Percentiles rank a stretch among this genome's conserved stretches.
Evolutionary conservation across 2,888 invertebrate genomes (phyloP).

Genomic region (Rotaria socialis): DNA sequence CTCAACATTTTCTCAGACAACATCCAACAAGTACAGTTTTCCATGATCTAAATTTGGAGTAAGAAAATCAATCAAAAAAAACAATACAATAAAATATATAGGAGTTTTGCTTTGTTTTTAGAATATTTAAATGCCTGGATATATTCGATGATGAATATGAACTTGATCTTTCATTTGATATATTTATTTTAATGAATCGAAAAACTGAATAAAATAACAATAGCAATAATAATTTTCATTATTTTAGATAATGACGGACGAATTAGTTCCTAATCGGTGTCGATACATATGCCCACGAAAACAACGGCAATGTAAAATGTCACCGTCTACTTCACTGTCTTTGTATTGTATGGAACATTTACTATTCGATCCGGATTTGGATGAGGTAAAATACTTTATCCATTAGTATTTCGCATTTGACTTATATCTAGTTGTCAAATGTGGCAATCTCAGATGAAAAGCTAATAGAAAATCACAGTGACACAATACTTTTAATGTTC

Average conservation of each 20-base stretch:
- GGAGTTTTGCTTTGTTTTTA: not conserved
- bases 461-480: no score
- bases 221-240: not conserved
- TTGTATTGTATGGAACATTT: slow-evolving; percentile 43
- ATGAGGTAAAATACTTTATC: not conserved
- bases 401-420: no score
- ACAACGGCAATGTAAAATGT: slow-evolving; percentile 41
- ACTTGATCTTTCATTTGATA: not conserved
- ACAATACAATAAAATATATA: not conserved
- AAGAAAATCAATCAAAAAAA: not conserved
- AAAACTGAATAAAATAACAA: not conserved
- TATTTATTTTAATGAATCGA: slow-evolving; percentile 2
- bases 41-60: not conserved
- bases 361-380: slow-evolving; percentile 37
- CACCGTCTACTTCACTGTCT: not conserved
- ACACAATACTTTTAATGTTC: no score
- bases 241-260: not conserved
- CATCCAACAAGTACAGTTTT: not conserved
- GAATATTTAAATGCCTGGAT: not conserved
- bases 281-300: slow-evolving; percentile 42
- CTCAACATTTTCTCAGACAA: not conserved
- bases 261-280: slow-evolving; percentile 25
- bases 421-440: no score
- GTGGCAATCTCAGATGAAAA: no score
- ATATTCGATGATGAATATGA: not conserved